Evolutionary conservation across 2,113 vertebrate genomes (phyloP), one percentile per base, ranked within the genome.

Genomic region (Pangasianodon hypophthalmus): DNA sequence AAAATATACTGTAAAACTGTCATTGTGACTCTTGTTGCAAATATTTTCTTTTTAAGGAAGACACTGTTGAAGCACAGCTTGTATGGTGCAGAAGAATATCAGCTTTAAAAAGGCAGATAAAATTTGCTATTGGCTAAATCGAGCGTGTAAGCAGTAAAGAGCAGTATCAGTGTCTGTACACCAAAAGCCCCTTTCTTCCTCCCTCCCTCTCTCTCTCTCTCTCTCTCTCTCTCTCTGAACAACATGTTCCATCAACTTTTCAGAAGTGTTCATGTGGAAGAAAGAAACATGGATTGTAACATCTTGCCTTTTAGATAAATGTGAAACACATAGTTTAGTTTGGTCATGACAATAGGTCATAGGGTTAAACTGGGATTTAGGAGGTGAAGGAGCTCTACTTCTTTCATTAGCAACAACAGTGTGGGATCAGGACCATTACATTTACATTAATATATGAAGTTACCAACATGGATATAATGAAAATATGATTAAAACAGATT

Each of bases 131-230:
- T 29, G 77, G 37, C 37, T 86, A 91, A 91, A 91, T 89, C 84
- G 81, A 89, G 69, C 85, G 56, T 67, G 81, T 89, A 60, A 81
- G 81, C 16, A 90, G 86, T 46, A 85, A 24, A 69, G 86, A 90
- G 80, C 88, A 85, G 41, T 48, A n/a, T 80, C 26, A 52, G 48
- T 80, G 24, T n/a, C 77, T 52, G 19, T 46, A 58, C n/a, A 80
- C 44, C 84, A 26, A 84, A 79, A 80, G 32, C 4, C 4, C 9
- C 18, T 75, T 2, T 19, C 73, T 77, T 16, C 8, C 21, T 8
- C 85, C 73, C 46, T 13, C 32, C 18, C 83, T 58, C 21, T 56
- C 29, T 67, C 19, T 48, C 37, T 41, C 79, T 64, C 64, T 52
- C 60, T 37, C 44, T 18, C 71, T 80, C 58, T 86, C 14, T 82